These are phyloP conservation scores for Acanthurus leucopareius DNA, from an alignment of 2,797 vertebrate genomes.

Conservation along the genomic window DNA sequence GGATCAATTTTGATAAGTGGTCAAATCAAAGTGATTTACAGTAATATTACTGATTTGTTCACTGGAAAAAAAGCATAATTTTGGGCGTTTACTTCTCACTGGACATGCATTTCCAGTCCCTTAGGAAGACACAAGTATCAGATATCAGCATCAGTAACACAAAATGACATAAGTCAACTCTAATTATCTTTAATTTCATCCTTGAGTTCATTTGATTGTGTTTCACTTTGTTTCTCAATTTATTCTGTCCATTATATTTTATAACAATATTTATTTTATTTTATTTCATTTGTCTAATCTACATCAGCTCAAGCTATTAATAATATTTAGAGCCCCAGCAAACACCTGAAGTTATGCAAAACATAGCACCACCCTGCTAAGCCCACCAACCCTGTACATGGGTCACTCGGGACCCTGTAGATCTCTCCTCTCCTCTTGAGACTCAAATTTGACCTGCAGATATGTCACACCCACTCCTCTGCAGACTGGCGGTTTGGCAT, in stretches of 20 bases:
- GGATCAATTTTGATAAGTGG: constrained; percentile 36
- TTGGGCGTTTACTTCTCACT: not conserved
- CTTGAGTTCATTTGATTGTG: constrained; percentile 22
- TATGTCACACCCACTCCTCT: constrained; percentile 55
- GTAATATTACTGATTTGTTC: constrained; percentile 17
- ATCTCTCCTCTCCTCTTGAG: constrained; percentile 22
- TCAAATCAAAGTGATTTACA: constrained; percentile 35
- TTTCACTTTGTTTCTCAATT: constrained; percentile 8
- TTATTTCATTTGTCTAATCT: not conserved
- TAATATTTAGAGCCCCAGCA: constrained; percentile 9
- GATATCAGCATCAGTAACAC: not conserved
- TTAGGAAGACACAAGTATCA: constrained; percentile 7
- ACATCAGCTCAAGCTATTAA: constrained; percentile 4
- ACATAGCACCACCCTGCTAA: constrained; percentile 23
- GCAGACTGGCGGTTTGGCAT: constrained; percentile 51
- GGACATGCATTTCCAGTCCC: not conserved
- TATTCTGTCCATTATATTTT: constrained; percentile 7
- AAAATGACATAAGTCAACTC: constrained; percentile 13
- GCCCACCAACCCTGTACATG: not conserved
- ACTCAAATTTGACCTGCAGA: constrained; percentile 55
- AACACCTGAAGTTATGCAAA: constrained; percentile 30
- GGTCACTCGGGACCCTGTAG: constrained; percentile 22
- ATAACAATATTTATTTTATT: not conserved
- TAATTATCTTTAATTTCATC: constrained; percentile 28
- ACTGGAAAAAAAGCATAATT: constrained; percentile 14